A percentile compares a stretch with the other conserved stretches of the same genome.
These are phyloP conservation scores for Semnornis frantzii DNA, from an alignment of 2,113 vertebrate species.

Conservation along the genomic window DNA sequence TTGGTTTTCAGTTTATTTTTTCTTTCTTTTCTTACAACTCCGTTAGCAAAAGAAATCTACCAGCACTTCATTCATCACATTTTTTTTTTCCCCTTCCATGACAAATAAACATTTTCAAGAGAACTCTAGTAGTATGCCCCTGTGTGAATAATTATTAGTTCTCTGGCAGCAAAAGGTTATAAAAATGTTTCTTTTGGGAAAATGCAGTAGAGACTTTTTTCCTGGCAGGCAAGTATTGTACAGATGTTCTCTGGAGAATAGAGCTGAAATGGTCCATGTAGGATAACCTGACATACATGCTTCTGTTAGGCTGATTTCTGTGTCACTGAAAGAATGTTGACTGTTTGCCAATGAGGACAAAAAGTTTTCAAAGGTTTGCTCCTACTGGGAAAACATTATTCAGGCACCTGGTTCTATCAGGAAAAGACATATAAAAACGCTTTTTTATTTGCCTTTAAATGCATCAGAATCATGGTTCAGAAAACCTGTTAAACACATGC, in stretches of 20 bases:
- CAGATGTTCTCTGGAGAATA: slow-evolving; percentile 51
- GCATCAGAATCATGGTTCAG: neutral
- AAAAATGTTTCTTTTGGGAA: slow-evolving; percentile 63
- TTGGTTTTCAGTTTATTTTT: neutral
- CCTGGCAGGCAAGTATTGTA: slow-evolving; percentile 50
- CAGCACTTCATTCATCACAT: neutral
- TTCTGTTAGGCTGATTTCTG: slow-evolving; percentile 27
- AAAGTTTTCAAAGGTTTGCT: neutral
- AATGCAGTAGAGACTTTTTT: slow-evolving; percentile 32
- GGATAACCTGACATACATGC: slow-evolving; percentile 53
- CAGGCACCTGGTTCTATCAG: neutral
- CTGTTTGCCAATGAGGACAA: slow-evolving; percentile 13
- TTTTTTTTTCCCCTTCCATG: neutral
- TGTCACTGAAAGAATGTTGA: slow-evolving; percentile 26
- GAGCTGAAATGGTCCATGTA: slow-evolving; percentile 48
- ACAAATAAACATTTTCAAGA: slow-evolving; percentile 35
- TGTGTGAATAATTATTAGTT: slow-evolving; percentile 69
- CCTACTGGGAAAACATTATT: slow-evolving; percentile 6
- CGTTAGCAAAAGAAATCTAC: slow-evolving; percentile 48
- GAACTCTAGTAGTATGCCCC: slow-evolving; percentile 52
- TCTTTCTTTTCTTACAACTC: neutral
- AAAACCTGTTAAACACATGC: neutral
- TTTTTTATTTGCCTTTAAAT: neutral
- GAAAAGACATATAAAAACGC: neutral
- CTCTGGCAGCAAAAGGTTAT: slow-evolving; percentile 69